Evolutionary conservation across 2,797 vertebrate genomes (phyloP).

Genomic region (Anguilla pacifica): DNA sequence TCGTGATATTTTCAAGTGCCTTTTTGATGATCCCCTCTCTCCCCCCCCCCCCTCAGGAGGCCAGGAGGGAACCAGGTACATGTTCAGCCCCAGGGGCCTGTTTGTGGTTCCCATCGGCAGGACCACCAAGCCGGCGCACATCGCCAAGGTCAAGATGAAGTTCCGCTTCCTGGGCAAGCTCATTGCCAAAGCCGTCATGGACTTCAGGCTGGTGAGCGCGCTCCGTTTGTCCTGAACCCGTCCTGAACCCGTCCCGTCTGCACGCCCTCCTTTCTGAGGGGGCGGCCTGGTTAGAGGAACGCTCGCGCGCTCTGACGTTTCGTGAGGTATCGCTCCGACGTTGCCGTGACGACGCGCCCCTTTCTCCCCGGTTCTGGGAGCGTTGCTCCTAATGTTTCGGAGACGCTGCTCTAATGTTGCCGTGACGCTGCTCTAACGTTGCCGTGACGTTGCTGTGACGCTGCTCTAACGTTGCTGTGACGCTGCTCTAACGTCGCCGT

Average conservation of each 20-base stretch:
- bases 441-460: too few species aligned
- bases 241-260: background rate
- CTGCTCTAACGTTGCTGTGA: background rate
- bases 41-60: constrained; percentile 75
- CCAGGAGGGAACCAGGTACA: constrained; percentile 97
- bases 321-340: background rate
- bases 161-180: constrained; percentile 97
- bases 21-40: background rate
- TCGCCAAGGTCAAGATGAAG: constrained; percentile 99
- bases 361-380: background rate
- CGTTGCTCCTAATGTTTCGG: background rate
- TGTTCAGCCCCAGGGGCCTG: constrained; percentile 95
- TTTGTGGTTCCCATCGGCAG: constrained; percentile 97
- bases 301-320: background rate
- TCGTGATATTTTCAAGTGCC: too few species aligned
- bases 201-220: constrained; percentile 93
- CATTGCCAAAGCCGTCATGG: constrained; percentile 99
- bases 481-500: background rate
- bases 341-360: background rate
- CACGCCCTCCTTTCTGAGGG: background rate
- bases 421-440: background rate
- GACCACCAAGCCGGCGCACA: constrained; percentile 96
- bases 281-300: too few species aligned
- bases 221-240: background rate
- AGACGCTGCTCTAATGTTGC: too few species aligned